Conservation (phyloP, 2,888 invertebrate genomes). For the Cylloceria caligata region DNA sequence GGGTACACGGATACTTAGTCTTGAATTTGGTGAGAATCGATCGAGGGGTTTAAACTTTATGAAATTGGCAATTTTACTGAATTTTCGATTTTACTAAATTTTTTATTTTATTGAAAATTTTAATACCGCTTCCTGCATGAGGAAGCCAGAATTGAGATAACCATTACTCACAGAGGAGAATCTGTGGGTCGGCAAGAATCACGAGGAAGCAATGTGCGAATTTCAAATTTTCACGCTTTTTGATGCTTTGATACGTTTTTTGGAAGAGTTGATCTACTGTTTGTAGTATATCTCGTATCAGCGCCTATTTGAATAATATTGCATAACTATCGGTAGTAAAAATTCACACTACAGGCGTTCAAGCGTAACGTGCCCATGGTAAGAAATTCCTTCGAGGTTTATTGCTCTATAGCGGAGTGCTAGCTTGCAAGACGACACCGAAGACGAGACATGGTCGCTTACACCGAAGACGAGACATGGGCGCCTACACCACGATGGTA, state of each 20-base stretch:
- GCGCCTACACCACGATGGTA: constrained; percentile 8
- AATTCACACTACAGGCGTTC: neutral
- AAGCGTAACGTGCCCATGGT: constrained; percentile 13
- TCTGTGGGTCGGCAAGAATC: too few species aligned
- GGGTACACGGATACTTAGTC: too few species aligned
- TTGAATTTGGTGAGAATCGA: too few species aligned
- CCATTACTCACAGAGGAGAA: too few species aligned
- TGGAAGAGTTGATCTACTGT: neutral
- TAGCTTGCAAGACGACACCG: neutral
- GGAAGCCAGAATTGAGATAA: too few species aligned
- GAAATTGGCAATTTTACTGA: too few species aligned
- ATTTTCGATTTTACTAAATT: too few species aligned
- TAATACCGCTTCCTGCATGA: too few species aligned
- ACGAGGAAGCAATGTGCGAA: too few species aligned
- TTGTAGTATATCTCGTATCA: neutral
- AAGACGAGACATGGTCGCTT: constrained; percentile 17
- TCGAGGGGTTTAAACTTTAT: too few species aligned
- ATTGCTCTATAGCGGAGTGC: constrained; percentile 3
- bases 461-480: constrained; percentile 1
- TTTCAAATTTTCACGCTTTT: too few species aligned
- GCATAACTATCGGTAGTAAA: neutral
- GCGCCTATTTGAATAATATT: neutral
- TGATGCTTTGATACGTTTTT: neutral
- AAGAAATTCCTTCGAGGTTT: neutral
- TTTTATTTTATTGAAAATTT: too few species aligned